A percentile compares a stretch with the other conserved stretches of the same genome.
These are phyloP conservation scores for Orius insidiosus DNA, from an alignment of 1,140 invertebrate genomes.

Conservation along the genomic window DNA sequence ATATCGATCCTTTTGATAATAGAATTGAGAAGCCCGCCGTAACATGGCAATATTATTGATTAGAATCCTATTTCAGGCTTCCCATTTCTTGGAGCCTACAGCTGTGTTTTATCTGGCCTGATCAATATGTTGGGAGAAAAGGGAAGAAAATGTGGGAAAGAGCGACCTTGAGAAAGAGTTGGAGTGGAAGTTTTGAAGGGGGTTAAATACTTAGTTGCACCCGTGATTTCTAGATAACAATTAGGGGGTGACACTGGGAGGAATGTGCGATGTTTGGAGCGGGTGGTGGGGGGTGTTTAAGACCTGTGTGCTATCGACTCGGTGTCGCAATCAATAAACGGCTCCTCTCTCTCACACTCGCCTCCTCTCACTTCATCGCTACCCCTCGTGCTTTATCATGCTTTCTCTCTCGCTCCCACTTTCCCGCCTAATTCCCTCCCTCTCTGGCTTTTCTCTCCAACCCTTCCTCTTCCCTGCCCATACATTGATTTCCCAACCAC, in stretches of 20 bases:
- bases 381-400: too few relatives aligned
- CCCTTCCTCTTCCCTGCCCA: conserved; percentile 1
- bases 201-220: neutral
- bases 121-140: neutral
- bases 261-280: conserved; percentile 6
- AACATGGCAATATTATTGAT: too few relatives aligned
- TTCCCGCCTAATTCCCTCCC: neutral
- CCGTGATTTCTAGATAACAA: conserved; percentile 10
- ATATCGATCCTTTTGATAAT: too few relatives aligned
- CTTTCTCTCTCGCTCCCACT: too few relatives aligned
- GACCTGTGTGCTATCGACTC: conserved; percentile 12
- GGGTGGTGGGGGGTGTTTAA: conserved; percentile 9
- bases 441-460: conserved; percentile 1
- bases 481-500: conserved; percentile 7
- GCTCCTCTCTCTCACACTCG: conserved; percentile 3
- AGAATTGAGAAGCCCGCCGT: too few relatives aligned
- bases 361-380: too few relatives aligned
- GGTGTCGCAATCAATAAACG: conserved; percentile 12
- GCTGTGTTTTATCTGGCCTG: too few relatives aligned
- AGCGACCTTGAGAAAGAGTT: neutral
- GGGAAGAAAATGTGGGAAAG: neutral
- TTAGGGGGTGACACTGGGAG: conserved; percentile 3
- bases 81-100: too few relatives aligned
- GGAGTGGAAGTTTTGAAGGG: too few relatives aligned
- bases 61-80: too few relatives aligned